Conservation (phyloP, 1,140 invertebrate genomes). For the Plodia interpunctella region DNA sequence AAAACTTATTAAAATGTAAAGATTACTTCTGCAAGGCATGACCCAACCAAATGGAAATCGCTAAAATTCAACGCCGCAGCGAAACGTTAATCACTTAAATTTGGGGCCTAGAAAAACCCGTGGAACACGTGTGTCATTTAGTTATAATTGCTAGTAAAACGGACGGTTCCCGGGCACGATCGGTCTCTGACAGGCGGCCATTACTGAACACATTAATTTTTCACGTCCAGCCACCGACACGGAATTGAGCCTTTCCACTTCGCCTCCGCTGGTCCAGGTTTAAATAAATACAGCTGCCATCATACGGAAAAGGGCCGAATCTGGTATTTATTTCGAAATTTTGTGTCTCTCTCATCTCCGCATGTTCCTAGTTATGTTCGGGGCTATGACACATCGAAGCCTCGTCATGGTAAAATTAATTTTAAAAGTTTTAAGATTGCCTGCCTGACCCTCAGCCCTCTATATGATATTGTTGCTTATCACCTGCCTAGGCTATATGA, state of each 20-base stretch:
- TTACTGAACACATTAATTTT: conserved; percentile 56
- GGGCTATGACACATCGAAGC: too few species aligned
- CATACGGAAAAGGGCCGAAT: too few species aligned
- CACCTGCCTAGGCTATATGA: too few species aligned
- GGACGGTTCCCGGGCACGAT: conserved; percentile 23
- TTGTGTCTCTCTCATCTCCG: too few species aligned
- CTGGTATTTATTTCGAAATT: too few species aligned
- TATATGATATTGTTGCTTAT: too few species aligned
- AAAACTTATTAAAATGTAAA: too few species aligned
- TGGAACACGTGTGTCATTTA: conserved; percentile 24
- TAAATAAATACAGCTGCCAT: not conserved
- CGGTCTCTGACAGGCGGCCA: conserved; percentile 37
- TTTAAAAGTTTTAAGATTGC: too few species aligned
- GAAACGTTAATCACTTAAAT: conserved; percentile 3
- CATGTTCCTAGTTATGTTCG: too few species aligned
- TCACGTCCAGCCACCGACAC: conserved; percentile 38
- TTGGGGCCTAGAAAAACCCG: not conserved
- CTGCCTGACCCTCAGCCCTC: too few species aligned
- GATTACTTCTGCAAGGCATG: too few species aligned
- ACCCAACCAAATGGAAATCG: not conserved
- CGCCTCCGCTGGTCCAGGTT: not conserved
- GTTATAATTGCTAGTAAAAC: conserved; percentile 38
- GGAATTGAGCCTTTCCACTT: conserved; percentile 44
- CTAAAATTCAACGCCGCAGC: not conserved
- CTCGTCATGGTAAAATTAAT: too few species aligned